phyloP scores from a whole-genome alignment of 1,140 invertebrate genomes.

The Phocides pigmalion region DNA sequence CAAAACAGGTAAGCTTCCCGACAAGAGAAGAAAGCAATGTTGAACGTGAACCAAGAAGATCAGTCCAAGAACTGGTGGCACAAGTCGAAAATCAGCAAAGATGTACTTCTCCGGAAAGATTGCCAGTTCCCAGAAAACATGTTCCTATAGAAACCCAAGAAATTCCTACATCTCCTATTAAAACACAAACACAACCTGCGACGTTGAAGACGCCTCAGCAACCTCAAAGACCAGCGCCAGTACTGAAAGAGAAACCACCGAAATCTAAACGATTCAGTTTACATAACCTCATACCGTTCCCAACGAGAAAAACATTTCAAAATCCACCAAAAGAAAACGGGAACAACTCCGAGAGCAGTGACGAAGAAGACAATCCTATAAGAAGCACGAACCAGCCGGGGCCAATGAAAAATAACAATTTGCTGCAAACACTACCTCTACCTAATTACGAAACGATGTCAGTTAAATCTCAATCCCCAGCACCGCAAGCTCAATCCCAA shows the following conservation, averaged over 20 bases:
- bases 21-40: conserved; percentile 48
- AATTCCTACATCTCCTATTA: conserved; percentile 38
- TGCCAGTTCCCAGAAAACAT: conserved; percentile 50
- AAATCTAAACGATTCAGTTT: conserved; percentile 82
- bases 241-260: conserved; percentile 78
- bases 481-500: conserved; percentile 58
- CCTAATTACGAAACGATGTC: conserved; percentile 84
- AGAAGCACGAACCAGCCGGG: conserved; percentile 80
- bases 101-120: conserved; percentile 60
- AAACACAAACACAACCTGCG: conserved; percentile 46
- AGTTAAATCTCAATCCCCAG: conserved; percentile 77
- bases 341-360: conserved; percentile 84
- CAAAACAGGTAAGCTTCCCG: conserved; percentile 63
- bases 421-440: conserved; percentile 78
- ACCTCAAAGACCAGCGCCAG: conserved; percentile 70
- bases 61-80: conserved; percentile 85
- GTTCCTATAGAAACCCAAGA: conserved; percentile 51
- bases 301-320: conserved; percentile 80
- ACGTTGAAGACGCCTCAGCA: conserved; percentile 75
- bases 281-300: conserved; percentile 80
- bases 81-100: conserved; percentile 83
- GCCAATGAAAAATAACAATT: conserved; percentile 83
- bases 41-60: conserved; percentile 74
- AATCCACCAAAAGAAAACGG: conserved; percentile 77
- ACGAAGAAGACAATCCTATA: conserved; percentile 84